These are phyloP conservation scores for Lamellibrachia columna DNA, from an alignment of 2,888 invertebrate genomes.

Conservation along the genomic window DNA sequence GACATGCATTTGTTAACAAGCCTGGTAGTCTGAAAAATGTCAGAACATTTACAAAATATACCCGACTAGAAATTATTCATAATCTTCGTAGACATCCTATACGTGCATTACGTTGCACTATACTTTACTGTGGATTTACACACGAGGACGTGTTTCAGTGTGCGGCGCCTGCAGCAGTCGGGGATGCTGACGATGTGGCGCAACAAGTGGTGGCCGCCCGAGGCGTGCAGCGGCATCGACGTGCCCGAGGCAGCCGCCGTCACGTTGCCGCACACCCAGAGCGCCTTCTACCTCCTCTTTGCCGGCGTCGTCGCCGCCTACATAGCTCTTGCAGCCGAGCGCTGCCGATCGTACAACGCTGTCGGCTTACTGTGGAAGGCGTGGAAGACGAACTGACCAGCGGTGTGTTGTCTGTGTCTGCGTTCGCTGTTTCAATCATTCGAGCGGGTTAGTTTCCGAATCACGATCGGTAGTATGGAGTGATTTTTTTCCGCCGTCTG, in stretches of 20 bases:
- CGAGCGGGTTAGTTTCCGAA: not conserved
- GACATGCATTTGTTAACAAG: no score
- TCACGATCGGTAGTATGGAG: not conserved
- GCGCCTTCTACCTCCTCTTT: constrained; percentile 35
- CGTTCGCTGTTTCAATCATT: not conserved
- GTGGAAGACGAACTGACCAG: not conserved
- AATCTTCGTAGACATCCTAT: no score
- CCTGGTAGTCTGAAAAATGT: no score
- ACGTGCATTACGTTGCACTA: not conserved
- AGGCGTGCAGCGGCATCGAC: constrained; percentile 26
- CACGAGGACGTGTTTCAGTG: constrained; percentile 23
- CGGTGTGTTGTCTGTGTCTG: not conserved
- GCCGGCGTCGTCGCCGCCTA: constrained; percentile 26
- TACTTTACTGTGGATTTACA: no score
- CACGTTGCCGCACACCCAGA: constrained; percentile 32
- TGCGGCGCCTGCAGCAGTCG: constrained; percentile 23
- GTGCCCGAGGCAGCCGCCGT: constrained; percentile 22
- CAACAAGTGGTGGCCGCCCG: constrained; percentile 30
- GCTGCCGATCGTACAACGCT: not conserved
- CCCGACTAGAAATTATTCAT: no score
- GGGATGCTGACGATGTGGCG: constrained; percentile 32
- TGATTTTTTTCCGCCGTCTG: not conserved
- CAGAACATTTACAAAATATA: no score
- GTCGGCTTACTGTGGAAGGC: not conserved
- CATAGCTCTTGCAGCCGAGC: constrained; percentile 23